Conservation (phyloP, 2,888 invertebrate genomes). For the Tipula vernalis region DNA sequence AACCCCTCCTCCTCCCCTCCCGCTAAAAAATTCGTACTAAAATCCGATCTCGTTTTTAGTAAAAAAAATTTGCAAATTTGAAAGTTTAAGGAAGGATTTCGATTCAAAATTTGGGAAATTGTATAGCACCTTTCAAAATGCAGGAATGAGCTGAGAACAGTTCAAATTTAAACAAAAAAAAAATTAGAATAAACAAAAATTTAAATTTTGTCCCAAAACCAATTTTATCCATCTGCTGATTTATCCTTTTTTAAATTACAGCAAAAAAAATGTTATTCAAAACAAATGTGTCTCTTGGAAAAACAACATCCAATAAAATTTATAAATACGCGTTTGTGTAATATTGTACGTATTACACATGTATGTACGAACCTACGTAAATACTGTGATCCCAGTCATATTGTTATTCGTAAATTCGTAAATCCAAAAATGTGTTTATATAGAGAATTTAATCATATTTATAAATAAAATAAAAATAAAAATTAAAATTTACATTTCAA, state of each 20-base stretch:
- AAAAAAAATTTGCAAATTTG: too few species aligned
- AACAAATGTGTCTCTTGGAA: background rate
- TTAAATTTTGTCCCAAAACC: too few species aligned
- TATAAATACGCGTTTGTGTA: background rate
- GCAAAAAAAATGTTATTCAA: background rate
- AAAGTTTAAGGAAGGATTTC: too few species aligned
- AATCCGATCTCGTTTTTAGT: too few species aligned
- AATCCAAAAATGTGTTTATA: background rate
- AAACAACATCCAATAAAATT: background rate
- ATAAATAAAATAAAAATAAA: background rate
- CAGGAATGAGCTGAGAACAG: too few species aligned
- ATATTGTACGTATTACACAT: background rate
- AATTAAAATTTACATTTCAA: background rate
- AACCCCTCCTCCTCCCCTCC: too few species aligned
- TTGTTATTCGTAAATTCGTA: background rate
- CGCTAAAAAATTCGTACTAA: too few species aligned
- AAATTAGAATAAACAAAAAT: too few species aligned
- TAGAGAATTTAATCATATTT: constrained; percentile 4
- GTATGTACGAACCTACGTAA: background rate
- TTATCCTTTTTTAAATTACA: background rate
- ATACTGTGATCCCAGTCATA: background rate
- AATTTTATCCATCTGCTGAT: background rate
- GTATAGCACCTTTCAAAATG: too few species aligned
- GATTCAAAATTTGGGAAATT: too few species aligned
- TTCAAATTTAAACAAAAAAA: too few species aligned